Evolutionary conservation across 2,797 vertebrate species (phyloP), one percentile per base, ranked within the genome.

Genomic region (Helostoma temminkii): DNA sequence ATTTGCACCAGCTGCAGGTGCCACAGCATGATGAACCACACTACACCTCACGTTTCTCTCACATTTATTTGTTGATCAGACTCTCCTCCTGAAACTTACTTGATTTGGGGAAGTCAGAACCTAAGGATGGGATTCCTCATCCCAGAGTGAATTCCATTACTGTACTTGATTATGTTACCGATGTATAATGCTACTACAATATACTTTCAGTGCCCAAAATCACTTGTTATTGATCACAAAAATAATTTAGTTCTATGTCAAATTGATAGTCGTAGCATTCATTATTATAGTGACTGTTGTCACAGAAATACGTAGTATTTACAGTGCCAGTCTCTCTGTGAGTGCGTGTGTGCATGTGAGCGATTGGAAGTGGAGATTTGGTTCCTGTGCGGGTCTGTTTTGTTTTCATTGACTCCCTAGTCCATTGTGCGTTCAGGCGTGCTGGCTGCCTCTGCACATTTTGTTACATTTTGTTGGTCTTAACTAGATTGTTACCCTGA

Each of bases 21-120:
- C 81, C 76, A 76, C 53, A 21, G 72, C 66, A 91, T 85, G 90
- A 85, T 86, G 74, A 55, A 80, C 87, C 18, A 88, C 61, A 71
- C 76, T 82, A 86, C 79, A 88, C 79, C 88, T 83, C 79, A 80
- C 64, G 26, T 89, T 88, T 85, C 84, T 78, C 80, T 89, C 84
- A 74, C 84, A 19, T 85, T 71, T 84, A 77, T 74, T 50, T 24
- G n/a, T 25, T 69, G 26, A 81, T 52, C 66, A 28, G 46, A 58
- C 41, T 43, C 39, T 12, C 62, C 41, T 24, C 36, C 19, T 56
- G 32, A 73, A 74, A 56, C 52, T 43, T 22, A 4, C 21, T 39
- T 58, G 54, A 66, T 75, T 75, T 52, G 26, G 39, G 52, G 39
- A 62, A 56, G 50, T 41, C 7, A 54, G 50, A 32, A 61, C 36